Conservation (phyloP, 2,888 invertebrate genomes). For the Protodeltote pygarga region DNA sequence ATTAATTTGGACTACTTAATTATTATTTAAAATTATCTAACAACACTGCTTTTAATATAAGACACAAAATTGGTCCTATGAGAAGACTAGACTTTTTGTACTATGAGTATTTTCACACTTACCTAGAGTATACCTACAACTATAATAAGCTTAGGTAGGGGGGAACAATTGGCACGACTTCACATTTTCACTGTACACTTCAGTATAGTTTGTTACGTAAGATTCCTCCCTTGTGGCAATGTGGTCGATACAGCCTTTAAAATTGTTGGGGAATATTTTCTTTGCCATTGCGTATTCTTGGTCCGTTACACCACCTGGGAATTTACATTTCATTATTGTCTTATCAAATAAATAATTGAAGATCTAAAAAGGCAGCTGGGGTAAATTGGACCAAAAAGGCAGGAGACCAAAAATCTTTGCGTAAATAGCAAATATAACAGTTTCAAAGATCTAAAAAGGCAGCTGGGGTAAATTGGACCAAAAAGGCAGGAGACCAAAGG, state of each 20-base stretch:
- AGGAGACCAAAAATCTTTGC: too few relatives aligned
- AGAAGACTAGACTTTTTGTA: slow-evolving; percentile 79
- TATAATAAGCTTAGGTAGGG: slow-evolving; percentile 52
- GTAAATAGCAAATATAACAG: too few relatives aligned
- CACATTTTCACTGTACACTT: slow-evolving; percentile 79
- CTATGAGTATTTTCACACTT: slow-evolving; percentile 63
- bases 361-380: too few relatives aligned
- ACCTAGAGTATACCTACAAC: slow-evolving; percentile 15
- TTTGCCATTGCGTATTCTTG: slow-evolving; percentile 74
- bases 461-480: too few relatives aligned
- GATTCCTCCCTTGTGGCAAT: slow-evolving; percentile 76
- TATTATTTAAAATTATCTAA: slow-evolving; percentile 16
- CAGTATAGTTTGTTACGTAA: slow-evolving; percentile 68
- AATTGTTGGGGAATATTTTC: slow-evolving; percentile 84
- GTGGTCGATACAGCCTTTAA: slow-evolving; percentile 88
- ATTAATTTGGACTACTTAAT: background rate
- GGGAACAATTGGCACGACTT: slow-evolving; percentile 81
- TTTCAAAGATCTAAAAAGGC: too few relatives aligned
- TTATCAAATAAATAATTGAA: background rate
- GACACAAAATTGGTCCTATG: slow-evolving; percentile 55
- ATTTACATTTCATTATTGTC: background rate
- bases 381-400: too few relatives aligned
- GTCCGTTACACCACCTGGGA: slow-evolving; percentile 85
- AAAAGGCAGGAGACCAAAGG: too few relatives aligned
- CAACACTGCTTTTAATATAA: slow-evolving; percentile 28